Evolutionary conservation across 2,888 invertebrate genomes (phyloP).

Genomic region (Hypsopygia costalis): DNA sequence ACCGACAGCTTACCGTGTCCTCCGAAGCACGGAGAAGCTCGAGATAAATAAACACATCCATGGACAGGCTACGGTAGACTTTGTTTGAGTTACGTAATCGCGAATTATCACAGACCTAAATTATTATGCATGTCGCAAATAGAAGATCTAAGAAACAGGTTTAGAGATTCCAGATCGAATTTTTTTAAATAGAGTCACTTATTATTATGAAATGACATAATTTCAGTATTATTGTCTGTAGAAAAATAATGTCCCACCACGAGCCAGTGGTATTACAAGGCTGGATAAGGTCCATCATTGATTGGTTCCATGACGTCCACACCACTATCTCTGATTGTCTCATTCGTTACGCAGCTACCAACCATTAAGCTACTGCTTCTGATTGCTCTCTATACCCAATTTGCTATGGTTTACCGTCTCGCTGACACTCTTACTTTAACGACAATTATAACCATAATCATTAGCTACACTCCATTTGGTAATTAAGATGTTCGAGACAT

Average conservation of each 20-base stretch:
- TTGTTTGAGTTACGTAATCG: no score
- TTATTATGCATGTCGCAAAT: no score
- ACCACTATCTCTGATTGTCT: constrained; percentile 43
- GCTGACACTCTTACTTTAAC: constrained; percentile 53
- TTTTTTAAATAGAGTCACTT: no score
- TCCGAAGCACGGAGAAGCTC: no score
- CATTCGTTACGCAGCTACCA: constrained; percentile 67
- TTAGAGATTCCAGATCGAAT: no score
- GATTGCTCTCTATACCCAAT: constrained; percentile 47
- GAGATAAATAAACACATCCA: no score
- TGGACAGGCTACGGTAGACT: background rate
- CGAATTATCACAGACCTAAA: no score
- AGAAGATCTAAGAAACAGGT: no score
- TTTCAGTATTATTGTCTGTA: no score
- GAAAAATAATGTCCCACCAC: no score
- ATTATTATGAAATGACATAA: no score
- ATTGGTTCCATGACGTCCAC: constrained; percentile 49
- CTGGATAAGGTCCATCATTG: constrained; percentile 20
- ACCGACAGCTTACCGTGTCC: no score
- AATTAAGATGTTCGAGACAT: constrained; percentile 40
- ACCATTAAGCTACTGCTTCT: constrained; percentile 51
- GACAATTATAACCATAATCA: constrained; percentile 62
- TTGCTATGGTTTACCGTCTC: constrained; percentile 58
- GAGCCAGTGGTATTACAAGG: constrained; percentile 9
- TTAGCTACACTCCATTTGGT: constrained; percentile 53